Evolutionary conservation across 2,113 vertebrate species (phyloP).

Genomic region (Menidia beryllina): DNA sequence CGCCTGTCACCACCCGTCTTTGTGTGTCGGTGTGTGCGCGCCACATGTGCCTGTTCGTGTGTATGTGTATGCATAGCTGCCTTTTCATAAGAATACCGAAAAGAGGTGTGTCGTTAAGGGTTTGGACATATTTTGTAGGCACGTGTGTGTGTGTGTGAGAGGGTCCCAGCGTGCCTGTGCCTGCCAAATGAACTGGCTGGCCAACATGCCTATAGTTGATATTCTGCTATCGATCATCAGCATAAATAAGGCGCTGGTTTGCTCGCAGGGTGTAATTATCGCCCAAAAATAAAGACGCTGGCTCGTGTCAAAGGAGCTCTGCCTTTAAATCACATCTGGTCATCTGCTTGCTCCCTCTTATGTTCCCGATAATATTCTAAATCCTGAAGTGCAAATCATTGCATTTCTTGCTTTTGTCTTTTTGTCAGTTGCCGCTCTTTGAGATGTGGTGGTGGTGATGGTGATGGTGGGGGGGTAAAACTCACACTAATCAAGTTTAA

Average conservation of each 20-base stretch:
- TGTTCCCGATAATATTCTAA: constrained; percentile 1
- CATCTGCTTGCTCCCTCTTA: constrained; percentile 19
- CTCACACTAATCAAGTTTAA: too few relatives aligned
- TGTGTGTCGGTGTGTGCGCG: background rate
- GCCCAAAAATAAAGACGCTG: constrained; percentile 78
- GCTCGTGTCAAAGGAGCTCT: constrained; percentile 35
- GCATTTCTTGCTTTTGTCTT: constrained; percentile 21
- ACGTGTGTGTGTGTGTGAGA: constrained; percentile 17
- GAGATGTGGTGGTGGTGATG: constrained; percentile 7
- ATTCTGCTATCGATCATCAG: constrained; percentile 80
- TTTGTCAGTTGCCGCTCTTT: constrained; percentile 34
- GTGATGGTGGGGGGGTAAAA: background rate
- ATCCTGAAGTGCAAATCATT: constrained; percentile 27
- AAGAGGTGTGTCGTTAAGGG: background rate
- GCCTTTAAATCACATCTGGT: constrained; percentile 43
- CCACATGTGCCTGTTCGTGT: background rate
- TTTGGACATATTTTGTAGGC: constrained; percentile 26
- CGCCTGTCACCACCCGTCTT: constrained; percentile 57
- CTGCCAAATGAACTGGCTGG: constrained; percentile 57
- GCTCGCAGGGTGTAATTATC: constrained; percentile 72
- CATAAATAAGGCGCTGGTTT: constrained; percentile 75
- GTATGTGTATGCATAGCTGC: background rate
- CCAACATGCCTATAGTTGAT: constrained; percentile 58
- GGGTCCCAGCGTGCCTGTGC: constrained; percentile 57
- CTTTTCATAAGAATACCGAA: constrained; percentile 5